A percentile compares a stretch with the other conserved stretches of the same genome.
Evolutionary conservation across 2,113 vertebrate species (phyloP).

Genomic region (Antechinus stuartii): DNA sequence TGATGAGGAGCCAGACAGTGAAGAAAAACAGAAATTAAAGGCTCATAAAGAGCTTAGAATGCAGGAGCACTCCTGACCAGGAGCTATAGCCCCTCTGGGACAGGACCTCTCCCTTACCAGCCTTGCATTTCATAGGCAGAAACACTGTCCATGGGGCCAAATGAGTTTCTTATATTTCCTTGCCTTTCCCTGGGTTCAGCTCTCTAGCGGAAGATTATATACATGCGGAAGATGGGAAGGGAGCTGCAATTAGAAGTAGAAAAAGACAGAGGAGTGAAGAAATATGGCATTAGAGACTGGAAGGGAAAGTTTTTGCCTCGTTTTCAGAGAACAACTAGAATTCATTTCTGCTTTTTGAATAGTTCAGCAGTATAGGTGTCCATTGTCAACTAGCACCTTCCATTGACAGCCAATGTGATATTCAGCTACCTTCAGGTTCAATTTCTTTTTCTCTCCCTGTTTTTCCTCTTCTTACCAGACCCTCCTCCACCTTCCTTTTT

Average conservation of each 20-base stretch:
- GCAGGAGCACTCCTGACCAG: background rate
- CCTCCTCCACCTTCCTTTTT: too few relatives aligned
- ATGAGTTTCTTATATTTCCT: slow-evolving; percentile 25
- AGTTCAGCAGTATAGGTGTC: background rate
- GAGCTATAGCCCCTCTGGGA: background rate
- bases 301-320: background rate
- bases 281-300: background rate
- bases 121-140: background rate
- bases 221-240: background rate
- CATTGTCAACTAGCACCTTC: background rate
- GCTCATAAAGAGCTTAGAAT: background rate
- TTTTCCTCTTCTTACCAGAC: background rate
- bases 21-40: slow-evolving; percentile 43
- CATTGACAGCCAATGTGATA: background rate
- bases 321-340: background rate
- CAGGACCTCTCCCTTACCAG: background rate
- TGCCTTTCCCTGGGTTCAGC: slow-evolving; percentile 20
- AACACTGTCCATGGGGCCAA: background rate
- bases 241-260: background rate
- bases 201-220: slow-evolving; percentile 35
- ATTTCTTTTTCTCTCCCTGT: background rate
- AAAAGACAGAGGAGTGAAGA: background rate
- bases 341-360: slow-evolving; percentile 9
- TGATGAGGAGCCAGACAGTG: background rate
- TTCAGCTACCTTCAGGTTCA: slow-evolving; percentile 15